These are phyloP conservation scores for Eupithecia dodoneata DNA, from an alignment of 2,888 invertebrate genomes.

Conservation along the genomic window DNA sequence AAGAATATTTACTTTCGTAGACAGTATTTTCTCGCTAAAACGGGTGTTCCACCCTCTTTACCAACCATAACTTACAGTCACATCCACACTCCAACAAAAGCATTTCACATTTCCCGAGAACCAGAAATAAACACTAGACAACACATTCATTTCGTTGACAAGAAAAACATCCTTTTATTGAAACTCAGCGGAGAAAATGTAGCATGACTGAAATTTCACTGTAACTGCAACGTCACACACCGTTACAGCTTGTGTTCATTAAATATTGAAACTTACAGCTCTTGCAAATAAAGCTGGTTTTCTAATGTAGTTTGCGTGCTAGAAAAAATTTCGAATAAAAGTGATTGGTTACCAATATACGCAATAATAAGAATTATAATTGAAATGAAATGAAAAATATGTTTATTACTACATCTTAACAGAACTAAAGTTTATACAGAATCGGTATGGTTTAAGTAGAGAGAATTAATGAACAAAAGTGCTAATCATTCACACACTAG, in stretches of 20 bases:
- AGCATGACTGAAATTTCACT: conserved; percentile 14
- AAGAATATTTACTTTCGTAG: background rate
- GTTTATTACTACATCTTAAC: too few species aligned
- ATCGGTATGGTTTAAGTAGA: too few species aligned
- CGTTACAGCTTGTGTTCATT: background rate
- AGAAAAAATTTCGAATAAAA: background rate
- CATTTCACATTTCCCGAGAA: conserved; percentile 29
- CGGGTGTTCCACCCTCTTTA: background rate
- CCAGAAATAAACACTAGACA: conserved; percentile 34
- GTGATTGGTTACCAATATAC: background rate
- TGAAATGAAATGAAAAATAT: too few species aligned
- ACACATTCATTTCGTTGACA: conserved; percentile 38
- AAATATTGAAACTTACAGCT: background rate
- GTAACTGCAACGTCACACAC: background rate
- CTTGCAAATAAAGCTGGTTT: background rate
- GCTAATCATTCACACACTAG: too few species aligned
- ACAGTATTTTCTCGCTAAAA: background rate
- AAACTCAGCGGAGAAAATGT: conserved; percentile 12
- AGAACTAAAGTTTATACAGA: too few species aligned
- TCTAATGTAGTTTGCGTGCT: background rate
- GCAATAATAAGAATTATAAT: background rate
- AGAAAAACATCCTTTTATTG: conserved; percentile 39
- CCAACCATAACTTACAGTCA: conserved; percentile 14
- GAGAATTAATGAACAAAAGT: too few species aligned
- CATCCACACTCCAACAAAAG: conserved; percentile 22